phyloP scores from a whole-genome alignment of 2,888 invertebrate genomes.

The Pachydiplax longipennis region DNA sequence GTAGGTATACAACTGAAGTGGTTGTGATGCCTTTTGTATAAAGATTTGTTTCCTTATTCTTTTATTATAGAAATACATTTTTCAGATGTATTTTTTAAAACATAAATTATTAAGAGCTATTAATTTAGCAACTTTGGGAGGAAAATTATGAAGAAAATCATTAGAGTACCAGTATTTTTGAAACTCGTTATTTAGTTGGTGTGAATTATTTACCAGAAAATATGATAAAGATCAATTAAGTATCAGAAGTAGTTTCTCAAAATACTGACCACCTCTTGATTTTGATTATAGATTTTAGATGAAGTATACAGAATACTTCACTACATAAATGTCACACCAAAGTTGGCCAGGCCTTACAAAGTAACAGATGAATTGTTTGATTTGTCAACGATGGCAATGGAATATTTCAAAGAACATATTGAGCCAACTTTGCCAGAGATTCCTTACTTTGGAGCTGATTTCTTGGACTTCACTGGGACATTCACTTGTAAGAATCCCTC shows the following conservation, averaged over 20 bases:
- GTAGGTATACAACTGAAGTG: too few species aligned
- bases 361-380: constrained; percentile 94
- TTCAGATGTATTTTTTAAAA: too few species aligned
- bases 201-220: too few species aligned
- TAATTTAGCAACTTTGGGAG: neutral
- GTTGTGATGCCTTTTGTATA: too few species aligned
- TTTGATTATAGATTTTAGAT: constrained; percentile 77
- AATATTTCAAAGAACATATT: constrained; percentile 94
- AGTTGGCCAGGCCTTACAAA: constrained; percentile 86
- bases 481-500: constrained; percentile 3
- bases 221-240: neutral
- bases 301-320: constrained; percentile 87
- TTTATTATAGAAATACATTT: too few species aligned
- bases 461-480: constrained; percentile 74
- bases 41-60: too few species aligned
- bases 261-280: neutral
- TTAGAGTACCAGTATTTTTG: too few species aligned
- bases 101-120: too few species aligned
- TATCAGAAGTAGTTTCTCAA: neutral
- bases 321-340: constrained; percentile 82
- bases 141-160: neutral
- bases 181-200: too few species aligned
- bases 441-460: constrained; percentile 85
- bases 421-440: constrained; percentile 89
- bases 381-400: constrained; percentile 97